Percentiles rank a stretch among this genome's conserved stretches.
Evolutionary conservation across 2,888 invertebrate species (phyloP).

Genomic region (Argyresthia goedartella): DNA sequence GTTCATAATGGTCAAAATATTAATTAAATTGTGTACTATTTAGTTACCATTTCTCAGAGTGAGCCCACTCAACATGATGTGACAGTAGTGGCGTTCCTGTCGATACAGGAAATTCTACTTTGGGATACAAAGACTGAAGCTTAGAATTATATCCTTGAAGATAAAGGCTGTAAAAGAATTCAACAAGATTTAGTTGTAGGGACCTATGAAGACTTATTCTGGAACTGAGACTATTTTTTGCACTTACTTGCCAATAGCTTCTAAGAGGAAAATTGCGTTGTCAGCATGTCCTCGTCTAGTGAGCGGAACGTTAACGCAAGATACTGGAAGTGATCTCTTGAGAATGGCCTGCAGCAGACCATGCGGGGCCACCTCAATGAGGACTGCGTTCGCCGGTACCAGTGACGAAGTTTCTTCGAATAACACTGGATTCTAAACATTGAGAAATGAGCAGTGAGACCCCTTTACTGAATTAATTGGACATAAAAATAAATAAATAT

Average conservation of each 20-base stretch:
- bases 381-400: constrained; percentile 83
- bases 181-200: constrained; percentile 29
- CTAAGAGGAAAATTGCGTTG: constrained; percentile 64
- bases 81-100: constrained; percentile 85
- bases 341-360: constrained; percentile 90
- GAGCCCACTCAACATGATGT: constrained; percentile 86
- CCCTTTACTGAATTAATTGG: neutral
- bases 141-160: constrained; percentile 78
- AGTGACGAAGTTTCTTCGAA: constrained; percentile 85
- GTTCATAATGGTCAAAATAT: neutral
- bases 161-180: constrained; percentile 75
- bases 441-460: neutral
- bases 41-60: constrained; percentile 75
- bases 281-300: constrained; percentile 78
- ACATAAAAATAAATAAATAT: too few species aligned
- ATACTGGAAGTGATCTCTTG: constrained; percentile 75
- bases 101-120: constrained; percentile 82
- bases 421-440: constrained; percentile 69
- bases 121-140: constrained; percentile 78
- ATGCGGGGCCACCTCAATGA: constrained; percentile 92
- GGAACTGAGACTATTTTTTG: neutral
- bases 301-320: constrained; percentile 77
- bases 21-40: neutral
- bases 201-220: neutral
- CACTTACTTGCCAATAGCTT: constrained; percentile 73